Percentiles rank a stretch among this genome's conserved stretches.
Evolutionary conservation across 2,113 vertebrate species (phyloP).

Genomic region (Lonchura striata): DNA sequence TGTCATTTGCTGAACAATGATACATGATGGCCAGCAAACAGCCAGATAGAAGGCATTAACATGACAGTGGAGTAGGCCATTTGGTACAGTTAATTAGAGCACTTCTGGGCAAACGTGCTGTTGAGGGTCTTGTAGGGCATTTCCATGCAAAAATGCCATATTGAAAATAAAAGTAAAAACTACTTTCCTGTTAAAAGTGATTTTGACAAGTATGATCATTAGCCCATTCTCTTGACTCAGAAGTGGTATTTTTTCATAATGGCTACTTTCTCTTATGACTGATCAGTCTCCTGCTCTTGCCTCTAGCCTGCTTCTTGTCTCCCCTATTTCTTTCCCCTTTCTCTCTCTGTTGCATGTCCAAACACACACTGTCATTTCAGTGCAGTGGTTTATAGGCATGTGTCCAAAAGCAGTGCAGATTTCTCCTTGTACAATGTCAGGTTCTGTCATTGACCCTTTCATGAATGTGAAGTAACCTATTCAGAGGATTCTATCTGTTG

Average conservation of each 20-base stretch:
- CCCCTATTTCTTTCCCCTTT: background rate
- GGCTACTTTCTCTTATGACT: background rate
- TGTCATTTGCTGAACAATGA: conserved; percentile 82
- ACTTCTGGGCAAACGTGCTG: conserved; percentile 54
- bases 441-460: background rate
- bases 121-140: conserved; percentile 41
- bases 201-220: conserved; percentile 51
- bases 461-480: background rate
- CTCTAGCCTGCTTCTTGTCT: background rate
- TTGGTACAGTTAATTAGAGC: conserved; percentile 74
- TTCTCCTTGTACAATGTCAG: background rate
- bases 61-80: conserved; percentile 61
- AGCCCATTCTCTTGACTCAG: conserved; percentile 5
- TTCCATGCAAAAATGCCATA: conserved; percentile 39
- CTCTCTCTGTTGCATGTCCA: background rate
- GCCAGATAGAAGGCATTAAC: conserved; percentile 73
- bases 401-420: background rate
- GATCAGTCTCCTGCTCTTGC: background rate
- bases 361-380: background rate
- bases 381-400: background rate
- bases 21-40: conserved; percentile 77
- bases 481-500: background rate
- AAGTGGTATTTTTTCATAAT: background rate
- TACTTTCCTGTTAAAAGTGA: background rate
- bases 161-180: conserved; percentile 30